These are phyloP conservation scores for Philonicus albiceps DNA, from an alignment of 2,888 invertebrate genomes.

Conservation along the genomic window DNA sequence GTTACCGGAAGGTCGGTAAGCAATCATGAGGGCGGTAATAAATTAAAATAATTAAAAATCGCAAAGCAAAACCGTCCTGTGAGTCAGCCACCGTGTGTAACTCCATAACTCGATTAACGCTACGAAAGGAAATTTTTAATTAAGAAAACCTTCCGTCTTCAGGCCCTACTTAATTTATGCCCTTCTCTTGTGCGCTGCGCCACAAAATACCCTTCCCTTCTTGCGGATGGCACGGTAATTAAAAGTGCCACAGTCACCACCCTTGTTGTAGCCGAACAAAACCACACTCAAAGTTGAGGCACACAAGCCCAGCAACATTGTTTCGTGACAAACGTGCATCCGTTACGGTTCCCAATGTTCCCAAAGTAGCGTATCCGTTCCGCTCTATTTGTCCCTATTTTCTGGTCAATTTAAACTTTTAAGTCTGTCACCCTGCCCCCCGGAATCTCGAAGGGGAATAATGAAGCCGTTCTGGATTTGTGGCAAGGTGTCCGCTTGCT, in stretches of 20 bases:
- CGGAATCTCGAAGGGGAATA: not conserved
- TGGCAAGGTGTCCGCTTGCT: not conserved
- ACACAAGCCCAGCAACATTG: not conserved
- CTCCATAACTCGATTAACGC: conserved; percentile 1
- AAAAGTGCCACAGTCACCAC: not conserved
- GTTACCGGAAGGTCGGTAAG: not conserved
- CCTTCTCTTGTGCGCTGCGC: not conserved
- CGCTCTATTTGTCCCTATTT: conserved; percentile 40
- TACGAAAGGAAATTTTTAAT: conserved; percentile 11
- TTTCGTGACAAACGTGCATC: not conserved
- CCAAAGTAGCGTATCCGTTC: conserved; percentile 13
- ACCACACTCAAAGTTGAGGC: not conserved
- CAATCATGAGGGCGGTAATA: not conserved
- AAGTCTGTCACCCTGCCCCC: not conserved
- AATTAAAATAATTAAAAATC: conserved; percentile 23
- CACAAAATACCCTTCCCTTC: not conserved
- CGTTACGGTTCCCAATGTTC: not conserved
- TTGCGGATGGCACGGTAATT: not conserved
- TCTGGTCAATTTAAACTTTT: conserved; percentile 33
- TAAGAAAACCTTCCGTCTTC: conserved; percentile 7
- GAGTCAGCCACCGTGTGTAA: not conserved
- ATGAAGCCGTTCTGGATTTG: not conserved
- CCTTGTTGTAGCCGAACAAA: not conserved
- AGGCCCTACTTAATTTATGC: not conserved
- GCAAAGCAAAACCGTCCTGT: not conserved